Evolutionary conservation across 92 coral and sea anemone genomes (phyloP), one percentile per base, ranked within the genome.

Genomic region (Phenganax marumi): DNA sequence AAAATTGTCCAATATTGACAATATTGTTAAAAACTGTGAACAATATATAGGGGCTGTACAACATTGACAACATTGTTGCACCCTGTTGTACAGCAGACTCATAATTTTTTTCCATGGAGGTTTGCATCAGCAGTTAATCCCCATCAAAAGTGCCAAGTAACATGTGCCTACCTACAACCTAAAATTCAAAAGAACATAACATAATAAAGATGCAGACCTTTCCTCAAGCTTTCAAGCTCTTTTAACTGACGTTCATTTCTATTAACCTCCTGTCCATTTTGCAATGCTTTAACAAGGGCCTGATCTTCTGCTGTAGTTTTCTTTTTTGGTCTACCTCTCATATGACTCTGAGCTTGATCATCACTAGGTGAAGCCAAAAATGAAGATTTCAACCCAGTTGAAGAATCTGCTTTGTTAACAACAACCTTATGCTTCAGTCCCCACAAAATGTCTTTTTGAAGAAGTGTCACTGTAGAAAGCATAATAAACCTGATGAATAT

Each of bases 361-460:
- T 71, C n/a, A n/a, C n/a, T 72, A 56, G 58, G 50, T n/a, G 5
- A 23, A 47, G 81, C 23, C 52, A 52, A 22, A n/a, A 74, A 75
- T 58, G 74, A 46, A 52, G 87, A 76, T 33, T 43, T 50, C n/a
- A 65, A 7, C 33, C 50, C 76, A 52, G 53, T 50, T 25, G 72
- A 53, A 57, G 86, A 73, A 83, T 75, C 87, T 54, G 87, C 87
- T 75, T 70, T 84, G 52, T 23, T 78, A 60, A 50, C 77, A 74
- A 68, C 60, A 21, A 51, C 78, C 7, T 77, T 77, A 73, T 48
- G 14, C 62, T 58, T 56, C 8, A 8, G 52, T 52, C 84, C 84
- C 78, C 88, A 85, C 84, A 76, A 63, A 52, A 85, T 68, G 50
- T 85, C 88, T 77, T 85, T 85, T 77, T 83, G 86, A 23, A 73